Evolutionary conservation across 2,797 vertebrate species (phyloP).

Genomic region (Graptemys geographica): DNA sequence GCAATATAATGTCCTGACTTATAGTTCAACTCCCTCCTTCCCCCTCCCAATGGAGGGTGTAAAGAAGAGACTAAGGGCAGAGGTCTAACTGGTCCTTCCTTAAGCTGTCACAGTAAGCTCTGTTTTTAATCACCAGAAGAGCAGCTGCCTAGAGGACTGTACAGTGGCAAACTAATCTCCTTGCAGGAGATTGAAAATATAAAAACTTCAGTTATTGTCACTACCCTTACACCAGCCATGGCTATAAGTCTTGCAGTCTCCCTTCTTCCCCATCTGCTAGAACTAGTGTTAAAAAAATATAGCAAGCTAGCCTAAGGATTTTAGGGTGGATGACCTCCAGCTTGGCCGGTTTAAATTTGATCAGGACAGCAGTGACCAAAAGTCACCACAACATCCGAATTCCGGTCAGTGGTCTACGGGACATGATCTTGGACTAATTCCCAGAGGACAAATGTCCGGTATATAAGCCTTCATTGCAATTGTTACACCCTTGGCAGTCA

Average conservation of each 20-base stretch:
- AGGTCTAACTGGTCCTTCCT: not conserved
- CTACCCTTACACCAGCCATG: not conserved
- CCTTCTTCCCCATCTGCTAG: not conserved
- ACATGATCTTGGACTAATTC: not conserved
- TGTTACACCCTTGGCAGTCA: not conserved
- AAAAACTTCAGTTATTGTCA: not conserved
- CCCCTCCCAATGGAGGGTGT: accelerated
- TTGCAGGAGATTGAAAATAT: conserved; percentile 24
- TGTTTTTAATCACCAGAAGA: not conserved
- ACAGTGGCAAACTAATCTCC: conserved; percentile 13
- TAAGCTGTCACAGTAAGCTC: conserved; percentile 26
- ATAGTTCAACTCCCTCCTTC: conserved; percentile 8
- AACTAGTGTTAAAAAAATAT: not conserved
- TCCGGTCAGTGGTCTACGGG: not conserved
- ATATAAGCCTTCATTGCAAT: not conserved
- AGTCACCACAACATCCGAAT: not conserved
- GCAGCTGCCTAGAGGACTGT: not conserved
- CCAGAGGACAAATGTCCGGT: not conserved
- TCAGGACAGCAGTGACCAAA: not conserved
- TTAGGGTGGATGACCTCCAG: not conserved
- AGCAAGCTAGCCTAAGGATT: not conserved
- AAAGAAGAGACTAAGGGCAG: not conserved
- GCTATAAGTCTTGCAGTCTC: not conserved
- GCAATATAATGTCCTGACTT: conserved; percentile 43
- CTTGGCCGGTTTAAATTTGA: not conserved